phyloP scores from a whole-genome alignment of 2,113 vertebrate genomes.

The Trematomus loennbergii region DNA sequence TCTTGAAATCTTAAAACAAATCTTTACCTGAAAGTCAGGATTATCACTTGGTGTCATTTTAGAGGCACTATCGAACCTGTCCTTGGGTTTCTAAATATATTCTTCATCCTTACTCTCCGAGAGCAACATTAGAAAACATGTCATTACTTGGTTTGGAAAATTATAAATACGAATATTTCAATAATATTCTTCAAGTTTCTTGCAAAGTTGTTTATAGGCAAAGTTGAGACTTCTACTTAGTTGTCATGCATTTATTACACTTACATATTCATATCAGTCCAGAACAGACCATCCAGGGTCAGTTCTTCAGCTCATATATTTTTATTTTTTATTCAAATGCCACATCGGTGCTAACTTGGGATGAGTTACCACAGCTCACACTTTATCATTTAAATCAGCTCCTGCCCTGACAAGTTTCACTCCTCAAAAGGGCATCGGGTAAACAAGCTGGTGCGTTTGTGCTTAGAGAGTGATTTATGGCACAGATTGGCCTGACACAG shows the following conservation, averaged over 20 bases:
- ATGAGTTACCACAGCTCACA: conserved; percentile 21
- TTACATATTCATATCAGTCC: conserved; percentile 3
- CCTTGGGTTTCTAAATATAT: background rate
- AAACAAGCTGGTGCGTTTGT: conserved; percentile 58
- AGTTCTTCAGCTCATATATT: background rate
- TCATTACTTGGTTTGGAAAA: background rate
- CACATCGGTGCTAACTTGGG: conserved; percentile 3
- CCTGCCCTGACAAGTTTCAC: conserved; percentile 57
- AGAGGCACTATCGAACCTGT: too few species aligned
- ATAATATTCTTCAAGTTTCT: too few species aligned
- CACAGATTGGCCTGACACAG: conserved; percentile 52
- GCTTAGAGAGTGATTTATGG: conserved; percentile 60
- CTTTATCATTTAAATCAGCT: conserved; percentile 73
- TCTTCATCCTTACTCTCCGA: background rate
- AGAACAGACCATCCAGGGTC: background rate
- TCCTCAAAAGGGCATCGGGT: conserved; percentile 67
- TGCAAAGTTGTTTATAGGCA: too few species aligned
- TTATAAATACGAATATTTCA: too few species aligned
- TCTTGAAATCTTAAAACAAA: background rate
- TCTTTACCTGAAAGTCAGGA: too few species aligned
- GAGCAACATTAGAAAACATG: background rate
- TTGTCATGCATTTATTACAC: background rate
- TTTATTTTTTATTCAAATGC: conserved; percentile 19
- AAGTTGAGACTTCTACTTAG: background rate
- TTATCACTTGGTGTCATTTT: too few species aligned